phyloP scores from a whole-genome alignment of 1,140 invertebrate species.

The Panagrolaimus sp. region DNA sequence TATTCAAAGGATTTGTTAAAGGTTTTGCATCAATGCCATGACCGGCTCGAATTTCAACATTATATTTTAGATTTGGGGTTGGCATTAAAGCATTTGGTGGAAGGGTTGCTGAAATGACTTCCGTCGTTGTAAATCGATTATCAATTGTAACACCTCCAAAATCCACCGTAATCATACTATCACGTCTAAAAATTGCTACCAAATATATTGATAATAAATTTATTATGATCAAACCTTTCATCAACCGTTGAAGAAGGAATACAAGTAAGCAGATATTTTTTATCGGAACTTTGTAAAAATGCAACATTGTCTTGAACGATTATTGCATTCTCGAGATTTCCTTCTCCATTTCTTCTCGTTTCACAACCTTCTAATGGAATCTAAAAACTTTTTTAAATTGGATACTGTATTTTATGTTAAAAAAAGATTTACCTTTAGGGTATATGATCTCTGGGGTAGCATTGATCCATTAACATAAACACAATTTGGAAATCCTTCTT shows the following conservation, averaged over 20 bases:
- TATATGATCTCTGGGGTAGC: constrained; percentile 47
- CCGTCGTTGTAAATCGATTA: constrained; percentile 37
- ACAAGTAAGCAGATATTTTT: constrained; percentile 56
- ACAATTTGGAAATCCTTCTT: constrained; percentile 56
- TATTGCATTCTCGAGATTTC: constrained; percentile 56
- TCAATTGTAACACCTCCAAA: constrained; percentile 58
- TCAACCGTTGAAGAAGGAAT: constrained; percentile 42
- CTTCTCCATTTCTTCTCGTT: constrained; percentile 49
- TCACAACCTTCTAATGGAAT: constrained; percentile 54
- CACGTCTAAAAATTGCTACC: constrained; percentile 37
- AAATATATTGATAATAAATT: constrained; percentile 3
- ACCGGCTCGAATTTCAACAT: constrained; percentile 51
- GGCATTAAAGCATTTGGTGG: constrained; percentile 20
- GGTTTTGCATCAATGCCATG: constrained; percentile 36
- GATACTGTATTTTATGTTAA: neutral
- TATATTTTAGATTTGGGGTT: constrained; percentile 45
- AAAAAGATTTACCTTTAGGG: constrained; percentile 43
- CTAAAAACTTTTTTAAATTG: constrained; percentile 20
- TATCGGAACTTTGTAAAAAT: constrained; percentile 47
- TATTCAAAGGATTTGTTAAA: constrained; percentile 46
- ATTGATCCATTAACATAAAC: constrained; percentile 58
- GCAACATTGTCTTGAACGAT: constrained; percentile 50
- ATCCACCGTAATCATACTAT: constrained; percentile 52
- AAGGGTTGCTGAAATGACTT: constrained; percentile 37
- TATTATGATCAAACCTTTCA: constrained; percentile 22